phyloP scores from a whole-genome alignment of 2,797 vertebrate genomes.

The Falco cherrug region DNA sequence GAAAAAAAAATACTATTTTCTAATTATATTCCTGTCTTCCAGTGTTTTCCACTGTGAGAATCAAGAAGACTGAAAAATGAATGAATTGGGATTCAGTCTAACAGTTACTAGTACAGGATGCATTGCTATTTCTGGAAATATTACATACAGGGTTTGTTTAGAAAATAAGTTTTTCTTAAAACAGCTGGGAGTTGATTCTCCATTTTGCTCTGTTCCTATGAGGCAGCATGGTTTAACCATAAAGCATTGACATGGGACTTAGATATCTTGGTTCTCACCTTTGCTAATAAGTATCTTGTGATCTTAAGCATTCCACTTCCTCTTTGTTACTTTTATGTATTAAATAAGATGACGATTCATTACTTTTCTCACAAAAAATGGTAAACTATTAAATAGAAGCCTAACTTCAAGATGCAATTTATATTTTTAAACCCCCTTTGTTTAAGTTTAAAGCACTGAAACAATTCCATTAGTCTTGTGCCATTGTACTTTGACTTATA shows the following conservation, averaged over 20 bases:
- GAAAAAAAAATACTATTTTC: not conserved
- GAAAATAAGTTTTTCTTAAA: not conserved
- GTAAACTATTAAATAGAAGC: not conserved
- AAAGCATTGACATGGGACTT: not conserved
- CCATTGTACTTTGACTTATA: not conserved
- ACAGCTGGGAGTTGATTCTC: not conserved
- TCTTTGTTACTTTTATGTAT: not conserved
- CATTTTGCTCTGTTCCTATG: not conserved
- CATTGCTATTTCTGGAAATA: not conserved
- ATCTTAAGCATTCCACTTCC: not conserved
- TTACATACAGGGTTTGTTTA: not conserved
- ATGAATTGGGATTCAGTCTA: not conserved
- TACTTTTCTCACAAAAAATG: not conserved
- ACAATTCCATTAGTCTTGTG: not conserved
- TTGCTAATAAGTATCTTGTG: not conserved
- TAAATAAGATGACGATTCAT: not conserved
- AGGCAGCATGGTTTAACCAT: not conserved
- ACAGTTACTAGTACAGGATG: not conserved
- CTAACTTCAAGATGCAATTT: not conserved
- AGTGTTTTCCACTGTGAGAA: not conserved
- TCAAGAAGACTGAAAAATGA: not conserved
- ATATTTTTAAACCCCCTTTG: rapidly evolving
- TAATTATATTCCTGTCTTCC: not conserved
- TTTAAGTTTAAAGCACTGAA: not conserved
- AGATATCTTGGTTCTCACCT: not conserved